phyloP scores from a whole-genome alignment of 2,888 invertebrate species.

The Sminthurides aquaticus region DNA sequence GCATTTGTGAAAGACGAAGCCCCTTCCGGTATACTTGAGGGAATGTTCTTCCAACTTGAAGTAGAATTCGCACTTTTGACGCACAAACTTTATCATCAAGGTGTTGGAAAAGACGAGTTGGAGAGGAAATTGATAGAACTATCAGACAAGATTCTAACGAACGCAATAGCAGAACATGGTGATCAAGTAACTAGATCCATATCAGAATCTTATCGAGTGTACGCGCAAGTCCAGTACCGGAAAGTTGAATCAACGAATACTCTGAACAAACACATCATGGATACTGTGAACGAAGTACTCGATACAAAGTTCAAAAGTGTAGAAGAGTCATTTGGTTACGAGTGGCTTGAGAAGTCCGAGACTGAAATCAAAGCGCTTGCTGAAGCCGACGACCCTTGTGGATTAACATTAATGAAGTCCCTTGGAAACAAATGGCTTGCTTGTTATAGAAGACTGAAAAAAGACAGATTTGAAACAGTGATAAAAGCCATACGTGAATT shows the following conservation, averaged over 20 bases:
- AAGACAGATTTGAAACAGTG: background rate
- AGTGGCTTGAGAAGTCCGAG: background rate
- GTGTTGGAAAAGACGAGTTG: background rate
- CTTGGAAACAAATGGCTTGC: background rate
- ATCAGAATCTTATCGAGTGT: background rate
- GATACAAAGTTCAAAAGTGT: background rate
- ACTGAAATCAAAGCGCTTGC: background rate
- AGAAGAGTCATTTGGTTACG: background rate
- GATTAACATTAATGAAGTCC: background rate
- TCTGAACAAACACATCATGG: background rate
- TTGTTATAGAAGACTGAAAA: background rate
- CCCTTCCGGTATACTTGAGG: background rate
- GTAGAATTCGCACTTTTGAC: background rate
- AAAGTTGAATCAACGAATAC: background rate
- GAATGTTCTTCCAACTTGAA: background rate
- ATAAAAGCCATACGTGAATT: background rate
- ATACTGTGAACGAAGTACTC: background rate
- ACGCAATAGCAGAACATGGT: background rate
- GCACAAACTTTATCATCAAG: background rate
- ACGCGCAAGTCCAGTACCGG: background rate
- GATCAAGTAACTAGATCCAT: background rate
- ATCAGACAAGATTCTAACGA: background rate
- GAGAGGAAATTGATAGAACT: background rate
- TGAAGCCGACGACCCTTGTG: background rate
- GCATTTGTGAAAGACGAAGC: background rate